Evolutionary conservation across 1,140 invertebrate genomes (phyloP).

Genomic region (Agrilus planipennis): DNA sequence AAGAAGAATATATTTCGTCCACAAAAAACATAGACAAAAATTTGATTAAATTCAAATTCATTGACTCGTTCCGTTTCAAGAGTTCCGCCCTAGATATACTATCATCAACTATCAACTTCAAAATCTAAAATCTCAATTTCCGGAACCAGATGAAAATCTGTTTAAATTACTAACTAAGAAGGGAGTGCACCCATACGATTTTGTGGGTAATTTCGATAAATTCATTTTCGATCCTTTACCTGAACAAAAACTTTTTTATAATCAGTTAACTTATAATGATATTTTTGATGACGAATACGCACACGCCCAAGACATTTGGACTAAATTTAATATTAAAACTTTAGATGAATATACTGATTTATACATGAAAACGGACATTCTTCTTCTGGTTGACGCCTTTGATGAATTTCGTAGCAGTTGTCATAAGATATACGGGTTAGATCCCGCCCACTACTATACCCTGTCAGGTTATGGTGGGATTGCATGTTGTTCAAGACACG

Average conservation of each 20-base stretch:
- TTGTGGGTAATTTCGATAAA: constrained; percentile 19
- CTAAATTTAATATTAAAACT: constrained; percentile 25
- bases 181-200: constrained; percentile 26
- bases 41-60: too few species aligned
- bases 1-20: too few species aligned
- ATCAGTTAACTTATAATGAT: constrained; percentile 29
- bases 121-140: too few species aligned
- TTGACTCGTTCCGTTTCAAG: too few species aligned
- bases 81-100: too few species aligned
- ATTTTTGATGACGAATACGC: constrained; percentile 25
- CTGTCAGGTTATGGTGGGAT: constrained; percentile 24
- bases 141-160: too few species aligned
- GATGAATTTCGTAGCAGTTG: constrained; percentile 31
- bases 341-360: constrained; percentile 34
- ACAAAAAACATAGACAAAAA: too few species aligned
- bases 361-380: constrained; percentile 34
- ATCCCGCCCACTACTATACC: constrained; percentile 30
- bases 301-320: constrained; percentile 33
- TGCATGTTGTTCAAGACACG: too few species aligned
- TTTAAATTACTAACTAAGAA: constrained; percentile 23
- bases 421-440: constrained; percentile 24
- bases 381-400: constrained; percentile 34
- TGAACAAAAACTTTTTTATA: constrained; percentile 24
- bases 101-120: too few species aligned
- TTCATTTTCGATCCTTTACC: constrained; percentile 21